Conservation (phyloP, 2,888 invertebrate species). For the Diarsia rubi region DNA sequence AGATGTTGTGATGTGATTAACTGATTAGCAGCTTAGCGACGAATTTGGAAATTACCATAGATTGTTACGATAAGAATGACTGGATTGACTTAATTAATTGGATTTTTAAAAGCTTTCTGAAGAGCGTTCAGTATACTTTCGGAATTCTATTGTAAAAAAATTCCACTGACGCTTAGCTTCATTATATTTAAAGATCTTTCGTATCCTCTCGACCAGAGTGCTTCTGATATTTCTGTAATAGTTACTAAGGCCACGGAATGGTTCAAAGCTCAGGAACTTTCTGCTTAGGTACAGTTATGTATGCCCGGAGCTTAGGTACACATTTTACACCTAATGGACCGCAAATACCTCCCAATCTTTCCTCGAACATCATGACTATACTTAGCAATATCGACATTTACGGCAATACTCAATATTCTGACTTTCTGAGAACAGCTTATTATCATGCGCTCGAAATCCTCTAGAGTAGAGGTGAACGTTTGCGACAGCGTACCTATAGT, state of each 20-base stretch:
- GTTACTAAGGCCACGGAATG: neutral
- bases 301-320: neutral
- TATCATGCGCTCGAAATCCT: constrained; percentile 55
- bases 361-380: constrained; percentile 40
- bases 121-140: neutral
- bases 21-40: neutral
- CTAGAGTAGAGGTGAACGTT: constrained; percentile 55
- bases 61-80: neutral
- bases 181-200: neutral
- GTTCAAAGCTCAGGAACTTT: neutral
- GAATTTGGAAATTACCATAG: neutral
- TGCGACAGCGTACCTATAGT: constrained; percentile 58
- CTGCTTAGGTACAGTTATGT: neutral
- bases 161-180: neutral
- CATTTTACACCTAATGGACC: constrained; percentile 9
- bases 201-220: neutral
- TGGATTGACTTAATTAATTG: neutral
- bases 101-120: neutral
- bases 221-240: neutral
- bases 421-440: constrained; percentile 60
- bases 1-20: neutral
- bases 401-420: constrained; percentile 53
- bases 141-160: neutral
- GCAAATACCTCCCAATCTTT: constrained; percentile 36
- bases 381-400: constrained; percentile 59